Percentiles rank a stretch among this genome's conserved stretches.
Evolutionary conservation across 2,113 vertebrate species (phyloP).

Genomic region (Petaurus breviceps): DNA sequence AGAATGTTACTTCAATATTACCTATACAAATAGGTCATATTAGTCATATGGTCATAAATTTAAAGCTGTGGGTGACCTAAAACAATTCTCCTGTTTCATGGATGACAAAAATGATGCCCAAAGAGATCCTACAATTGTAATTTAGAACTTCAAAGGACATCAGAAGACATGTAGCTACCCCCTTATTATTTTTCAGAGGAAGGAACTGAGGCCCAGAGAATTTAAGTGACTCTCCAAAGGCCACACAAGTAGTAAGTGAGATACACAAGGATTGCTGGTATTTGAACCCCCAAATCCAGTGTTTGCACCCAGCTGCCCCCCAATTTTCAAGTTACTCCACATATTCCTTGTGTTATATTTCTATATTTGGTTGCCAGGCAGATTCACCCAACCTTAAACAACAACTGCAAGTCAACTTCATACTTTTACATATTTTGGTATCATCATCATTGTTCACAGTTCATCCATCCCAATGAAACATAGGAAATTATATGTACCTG

Average conservation of each 20-base stretch:
- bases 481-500: not conserved
- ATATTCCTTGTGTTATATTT: not conserved
- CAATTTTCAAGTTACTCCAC: not conserved
- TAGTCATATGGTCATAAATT: not conserved
- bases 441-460: not conserved
- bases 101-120: not conserved
- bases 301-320: not conserved
- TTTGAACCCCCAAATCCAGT: not conserved
- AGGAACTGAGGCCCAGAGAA: not conserved
- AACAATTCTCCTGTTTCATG: not conserved
- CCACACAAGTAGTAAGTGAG: not conserved
- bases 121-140: not conserved
- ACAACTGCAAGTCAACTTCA: not conserved
- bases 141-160: not conserved
- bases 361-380: not conserved
- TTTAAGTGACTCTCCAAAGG: not conserved
- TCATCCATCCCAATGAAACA: not conserved
- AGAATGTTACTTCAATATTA: not conserved
- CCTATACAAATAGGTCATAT: not conserved
- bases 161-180: not conserved
- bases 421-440: not conserved
- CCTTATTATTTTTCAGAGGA: not conserved
- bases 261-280: not conserved
- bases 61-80: not conserved
- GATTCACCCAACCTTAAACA: not conserved